Conservation (phyloP, 1,140 invertebrate genomes). For the Triops cancriformis region DNA sequence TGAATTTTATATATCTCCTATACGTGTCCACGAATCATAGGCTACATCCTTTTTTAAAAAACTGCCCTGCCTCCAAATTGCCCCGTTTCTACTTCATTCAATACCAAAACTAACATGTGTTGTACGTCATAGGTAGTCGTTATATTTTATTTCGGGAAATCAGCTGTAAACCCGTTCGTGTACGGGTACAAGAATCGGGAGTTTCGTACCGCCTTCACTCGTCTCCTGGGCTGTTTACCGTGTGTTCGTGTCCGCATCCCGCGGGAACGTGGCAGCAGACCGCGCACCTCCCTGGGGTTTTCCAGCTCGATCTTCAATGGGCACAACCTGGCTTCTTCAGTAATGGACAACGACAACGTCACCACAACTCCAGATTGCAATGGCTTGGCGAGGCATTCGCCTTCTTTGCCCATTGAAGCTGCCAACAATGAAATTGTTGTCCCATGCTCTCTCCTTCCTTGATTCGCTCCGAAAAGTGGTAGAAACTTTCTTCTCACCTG, state of each 20-base stretch:
- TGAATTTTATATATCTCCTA: no score
- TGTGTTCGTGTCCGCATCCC: not conserved
- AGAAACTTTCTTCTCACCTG: slow-evolving; percentile 7
- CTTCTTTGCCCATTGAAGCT: not conserved
- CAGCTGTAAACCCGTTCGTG: slow-evolving; percentile 33
- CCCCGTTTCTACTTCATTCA: not conserved
- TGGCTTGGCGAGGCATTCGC: not conserved
- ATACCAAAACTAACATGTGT: not conserved
- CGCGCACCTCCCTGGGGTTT: not conserved
- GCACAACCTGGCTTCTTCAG: not conserved
- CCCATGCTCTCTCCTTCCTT: not conserved
- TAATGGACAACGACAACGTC: not conserved
- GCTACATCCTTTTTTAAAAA: no score
- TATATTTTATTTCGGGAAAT: slow-evolving; percentile 33
- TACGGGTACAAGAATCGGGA: slow-evolving; percentile 35
- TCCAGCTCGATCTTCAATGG: not conserved
- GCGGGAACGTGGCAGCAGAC: not conserved
- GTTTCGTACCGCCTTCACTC: slow-evolving; percentile 31
- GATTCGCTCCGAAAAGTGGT: not conserved
- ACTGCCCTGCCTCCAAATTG: no score
- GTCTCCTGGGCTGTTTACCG: slow-evolving; percentile 12
- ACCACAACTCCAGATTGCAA: not conserved
- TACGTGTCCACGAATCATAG: no score
- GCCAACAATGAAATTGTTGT: not conserved
- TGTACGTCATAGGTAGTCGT: slow-evolving; percentile 26